Evolutionary conservation across 2,888 invertebrate genomes (phyloP), one percentile per base, ranked within the genome.

Genomic region (Actias luna): DNA sequence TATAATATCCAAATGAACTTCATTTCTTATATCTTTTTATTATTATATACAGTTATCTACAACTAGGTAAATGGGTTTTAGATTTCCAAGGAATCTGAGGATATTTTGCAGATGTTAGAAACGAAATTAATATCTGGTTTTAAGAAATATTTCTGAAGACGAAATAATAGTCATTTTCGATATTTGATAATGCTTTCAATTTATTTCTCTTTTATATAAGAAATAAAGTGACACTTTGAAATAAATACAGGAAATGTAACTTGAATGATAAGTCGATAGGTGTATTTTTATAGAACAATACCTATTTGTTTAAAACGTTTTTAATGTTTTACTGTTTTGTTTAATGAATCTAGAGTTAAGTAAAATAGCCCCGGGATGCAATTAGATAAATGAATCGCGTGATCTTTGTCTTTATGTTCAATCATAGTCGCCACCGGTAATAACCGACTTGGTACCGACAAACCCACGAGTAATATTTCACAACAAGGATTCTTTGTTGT

Each of bases 381-480:
- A 87, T 87, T 87, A 87, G 80, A 85, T 77, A 76, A 85, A 82
- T 83, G 85, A 84, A 85, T 87, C 82, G 85, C 85, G 82, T 86
- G 86, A 86, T 85, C 81, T 80, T 77, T 67, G 78, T 76, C 75
- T 82, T 83, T 82, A 83, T 79, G 80, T 82, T 78, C 78, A 78
- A 78, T 78, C 74, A 75, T 69, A 71, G 80, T 78, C 81, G 85
- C 81, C 75, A 76, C 77, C 75, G 70, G 78, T 77, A 83, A 83
- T 84, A 84, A 82, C 77, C 70, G 73, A 78, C 77, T 73, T 72
- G 78, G 78, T 79, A 80, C 80, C 83, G n/a, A n/a, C n/a, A 83
- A 77, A 82, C 42, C 29, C 78, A 80, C 74, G 75, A 29, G 71
- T 72, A 77, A 78, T 73, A 80, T 79, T 80, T 72, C 65, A 70